phyloP scores from a whole-genome alignment of 2,113 vertebrate species.

The Lasiurus borealis region DNA sequence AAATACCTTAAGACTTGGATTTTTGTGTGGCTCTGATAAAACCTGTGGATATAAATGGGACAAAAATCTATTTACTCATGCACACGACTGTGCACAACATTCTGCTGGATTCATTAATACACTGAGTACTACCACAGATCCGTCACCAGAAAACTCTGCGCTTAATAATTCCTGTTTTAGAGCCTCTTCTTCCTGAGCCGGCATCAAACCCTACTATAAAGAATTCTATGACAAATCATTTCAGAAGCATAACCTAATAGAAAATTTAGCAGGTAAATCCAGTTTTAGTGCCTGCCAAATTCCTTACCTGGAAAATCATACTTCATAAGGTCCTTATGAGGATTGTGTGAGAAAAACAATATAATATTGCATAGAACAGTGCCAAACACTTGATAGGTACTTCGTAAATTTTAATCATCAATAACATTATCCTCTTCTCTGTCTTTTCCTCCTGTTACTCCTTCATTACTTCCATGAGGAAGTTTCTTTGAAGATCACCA shows the following conservation, averaged over 20 bases:
- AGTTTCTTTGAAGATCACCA: neutral
- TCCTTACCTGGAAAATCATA: conserved; percentile 1
- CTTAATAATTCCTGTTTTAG: neutral
- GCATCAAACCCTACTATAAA: neutral
- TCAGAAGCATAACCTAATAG: neutral
- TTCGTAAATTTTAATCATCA: neutral
- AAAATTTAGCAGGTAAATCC: neutral
- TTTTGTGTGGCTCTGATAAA: neutral
- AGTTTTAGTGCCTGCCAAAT: neutral
- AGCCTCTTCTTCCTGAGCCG: neutral
- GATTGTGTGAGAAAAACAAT: neutral
- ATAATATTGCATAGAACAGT: neutral
- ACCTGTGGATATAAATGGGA: neutral
- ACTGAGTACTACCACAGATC: neutral
- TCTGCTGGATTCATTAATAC: neutral
- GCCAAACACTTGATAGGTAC: neutral
- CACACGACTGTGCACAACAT: neutral
- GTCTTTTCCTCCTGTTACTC: neutral
- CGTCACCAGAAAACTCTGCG: neutral
- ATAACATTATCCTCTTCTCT: neutral
- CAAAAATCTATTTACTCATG: neutral
- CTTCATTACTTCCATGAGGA: neutral
- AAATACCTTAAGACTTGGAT: no score
- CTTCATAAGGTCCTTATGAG: neutral
- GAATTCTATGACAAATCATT: neutral